phyloP scores from a whole-genome alignment of 2,888 invertebrate genomes.

The Cheilosia scutellata region DNA sequence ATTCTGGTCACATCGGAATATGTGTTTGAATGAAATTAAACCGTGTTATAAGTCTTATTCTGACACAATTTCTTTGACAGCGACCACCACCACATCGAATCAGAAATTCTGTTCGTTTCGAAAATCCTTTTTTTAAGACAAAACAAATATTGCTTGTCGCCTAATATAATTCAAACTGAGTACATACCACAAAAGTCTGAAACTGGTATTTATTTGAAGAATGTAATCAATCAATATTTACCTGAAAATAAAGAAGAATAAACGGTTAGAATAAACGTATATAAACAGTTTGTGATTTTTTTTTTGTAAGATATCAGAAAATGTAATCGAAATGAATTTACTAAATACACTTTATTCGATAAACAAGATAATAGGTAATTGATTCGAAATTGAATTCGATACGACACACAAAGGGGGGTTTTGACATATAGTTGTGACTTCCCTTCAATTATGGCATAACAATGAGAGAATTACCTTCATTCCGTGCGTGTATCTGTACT shows the following conservation, averaged over 20 bases:
- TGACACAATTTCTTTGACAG: too few relatives aligned
- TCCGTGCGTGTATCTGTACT: slow-evolving; percentile 19
- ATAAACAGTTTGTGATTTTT: not conserved
- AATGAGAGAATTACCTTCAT: not conserved
- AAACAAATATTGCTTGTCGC: too few relatives aligned
- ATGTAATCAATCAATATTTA: slow-evolving; percentile 23
- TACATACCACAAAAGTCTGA: not conserved
- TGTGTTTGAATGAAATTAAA: too few relatives aligned
- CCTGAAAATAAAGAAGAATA: slow-evolving; percentile 52
- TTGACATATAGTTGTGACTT: not conserved
- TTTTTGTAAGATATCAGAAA: not conserved
- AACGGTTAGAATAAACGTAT: not conserved
- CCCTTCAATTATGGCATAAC: not conserved
- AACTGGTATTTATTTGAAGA: not conserved
- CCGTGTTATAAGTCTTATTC: too few relatives aligned
- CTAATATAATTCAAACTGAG: too few relatives aligned
- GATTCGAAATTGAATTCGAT: slow-evolving; percentile 14
- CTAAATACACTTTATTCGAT: not conserved
- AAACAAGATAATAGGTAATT: not conserved
- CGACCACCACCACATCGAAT: too few relatives aligned
- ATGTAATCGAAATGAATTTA: not conserved
- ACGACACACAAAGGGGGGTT: not conserved
- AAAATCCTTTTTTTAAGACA: too few relatives aligned
- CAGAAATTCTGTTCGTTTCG: too few relatives aligned
- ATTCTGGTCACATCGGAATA: too few relatives aligned